Percentiles rank a stretch among this genome's conserved stretches.
These are phyloP conservation scores for Epicauta chinensis DNA, from an alignment of 1,140 invertebrate genomes.

Conservation along the genomic window DNA sequence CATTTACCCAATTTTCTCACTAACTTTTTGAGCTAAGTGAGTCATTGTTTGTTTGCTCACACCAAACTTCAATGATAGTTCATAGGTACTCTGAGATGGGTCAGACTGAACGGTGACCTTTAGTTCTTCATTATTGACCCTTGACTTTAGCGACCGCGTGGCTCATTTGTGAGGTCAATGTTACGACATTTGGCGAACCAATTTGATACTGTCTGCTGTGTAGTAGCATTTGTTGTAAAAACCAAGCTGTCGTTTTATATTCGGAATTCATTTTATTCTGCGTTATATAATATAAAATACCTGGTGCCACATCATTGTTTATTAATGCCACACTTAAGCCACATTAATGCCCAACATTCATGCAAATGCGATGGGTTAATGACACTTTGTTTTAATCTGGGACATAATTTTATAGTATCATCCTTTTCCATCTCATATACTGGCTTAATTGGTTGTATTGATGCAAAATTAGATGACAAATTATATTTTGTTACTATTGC, in stretches of 20 bases:
- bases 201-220: too few species aligned
- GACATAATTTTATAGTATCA: background rate
- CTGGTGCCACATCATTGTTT: constrained; percentile 1
- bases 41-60: too few species aligned
- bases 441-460: background rate
- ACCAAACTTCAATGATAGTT: too few species aligned
- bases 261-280: background rate
- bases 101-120: too few species aligned
- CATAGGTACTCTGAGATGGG: too few species aligned
- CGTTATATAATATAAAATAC: background rate
- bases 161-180: too few species aligned
- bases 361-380: constrained; percentile 6
- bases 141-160: too few species aligned
- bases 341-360: constrained; percentile 9
- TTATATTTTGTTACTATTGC: constrained; percentile 5
- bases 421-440: constrained; percentile 1
- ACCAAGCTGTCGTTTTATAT: background rate
- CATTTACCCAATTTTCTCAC: too few species aligned
- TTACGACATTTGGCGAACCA: too few species aligned
- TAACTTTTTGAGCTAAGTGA: too few species aligned
- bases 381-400: constrained; percentile 4
- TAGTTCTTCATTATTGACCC: too few species aligned
- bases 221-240: background rate
- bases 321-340: constrained; percentile 5
- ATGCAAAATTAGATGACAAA: background rate